These are phyloP conservation scores for Panonychus citri DNA, from an alignment of 1,140 invertebrate species.

Conservation along the genomic window DNA sequence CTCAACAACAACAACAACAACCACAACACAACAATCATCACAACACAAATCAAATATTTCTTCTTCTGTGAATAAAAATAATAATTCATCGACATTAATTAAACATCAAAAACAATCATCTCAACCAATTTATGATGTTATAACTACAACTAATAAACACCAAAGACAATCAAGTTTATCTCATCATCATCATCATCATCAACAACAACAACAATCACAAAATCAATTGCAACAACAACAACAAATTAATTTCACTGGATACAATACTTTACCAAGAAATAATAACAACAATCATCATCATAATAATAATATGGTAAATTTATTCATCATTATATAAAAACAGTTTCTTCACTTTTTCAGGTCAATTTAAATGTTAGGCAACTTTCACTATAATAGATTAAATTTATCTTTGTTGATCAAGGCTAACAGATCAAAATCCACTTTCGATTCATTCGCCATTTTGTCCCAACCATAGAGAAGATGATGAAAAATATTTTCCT, in stretches of 20 bases:
- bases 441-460: too few species aligned
- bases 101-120: too few species aligned
- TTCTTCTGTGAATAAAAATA: not conserved
- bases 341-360: too few species aligned
- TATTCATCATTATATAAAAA: too few species aligned
- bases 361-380: not conserved
- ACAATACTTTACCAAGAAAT: too few species aligned
- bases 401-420: not conserved
- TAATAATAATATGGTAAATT: too few species aligned
- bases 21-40: not conserved
- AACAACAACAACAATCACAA: not conserved
- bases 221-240: not conserved
- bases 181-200: not conserved
- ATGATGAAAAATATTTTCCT: not conserved
- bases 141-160: too few species aligned
- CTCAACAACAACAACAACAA: not conserved
- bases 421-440: not conserved
- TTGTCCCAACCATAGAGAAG: not conserved
- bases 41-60: not conserved
- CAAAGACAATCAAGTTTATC: too few species aligned
- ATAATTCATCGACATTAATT: too few species aligned
- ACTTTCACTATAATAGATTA: not conserved
- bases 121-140: too few species aligned
- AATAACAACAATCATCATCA: too few species aligned
- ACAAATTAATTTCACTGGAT: not conserved